These are phyloP conservation scores for Abramis brama DNA, from an alignment of 2,113 vertebrate genomes.

Conservation along the genomic window DNA sequence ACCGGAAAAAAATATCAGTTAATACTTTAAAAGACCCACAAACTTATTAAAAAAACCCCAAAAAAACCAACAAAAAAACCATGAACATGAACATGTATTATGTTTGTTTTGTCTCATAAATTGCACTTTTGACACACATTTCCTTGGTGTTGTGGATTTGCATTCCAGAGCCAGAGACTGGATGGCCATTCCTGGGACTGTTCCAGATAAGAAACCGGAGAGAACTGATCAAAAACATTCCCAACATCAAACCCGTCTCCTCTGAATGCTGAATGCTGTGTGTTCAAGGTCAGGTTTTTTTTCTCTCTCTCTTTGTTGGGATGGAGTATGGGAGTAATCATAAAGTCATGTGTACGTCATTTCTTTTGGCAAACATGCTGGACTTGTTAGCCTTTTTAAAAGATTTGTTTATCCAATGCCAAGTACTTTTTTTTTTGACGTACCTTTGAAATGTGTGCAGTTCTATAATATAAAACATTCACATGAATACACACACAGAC, in stretches of 20 bases:
- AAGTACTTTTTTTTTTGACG: constrained; percentile 36
- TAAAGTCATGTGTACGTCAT: constrained; percentile 52
- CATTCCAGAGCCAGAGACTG: constrained; percentile 46
- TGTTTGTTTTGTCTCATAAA: not conserved
- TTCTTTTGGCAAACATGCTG: constrained; percentile 48
- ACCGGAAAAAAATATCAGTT: too few species aligned
- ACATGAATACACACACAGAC: not conserved
- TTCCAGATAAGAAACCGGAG: constrained; percentile 54
- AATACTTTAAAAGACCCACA: too few species aligned
- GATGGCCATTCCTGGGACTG: constrained; percentile 36
- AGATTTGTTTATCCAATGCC: constrained; percentile 47
- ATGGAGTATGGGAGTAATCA: constrained; percentile 44
- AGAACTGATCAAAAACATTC: constrained; percentile 63
- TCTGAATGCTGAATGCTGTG: not conserved
- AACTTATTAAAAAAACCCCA: too few species aligned
- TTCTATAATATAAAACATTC: constrained; percentile 38
- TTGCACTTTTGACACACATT: not conserved
- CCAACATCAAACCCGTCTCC: constrained; percentile 53
- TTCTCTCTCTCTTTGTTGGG: not conserved
- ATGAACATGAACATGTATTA: too few species aligned
- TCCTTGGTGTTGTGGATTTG: not conserved
- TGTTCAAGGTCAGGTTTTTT: constrained; percentile 24
- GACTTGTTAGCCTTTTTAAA: constrained; percentile 28
- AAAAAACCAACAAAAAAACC: too few species aligned
- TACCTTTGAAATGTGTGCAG: constrained; percentile 37